Base-by-base conservation (phyloP, 2,113 vertebrate species). In the Etia nguti region DNA sequence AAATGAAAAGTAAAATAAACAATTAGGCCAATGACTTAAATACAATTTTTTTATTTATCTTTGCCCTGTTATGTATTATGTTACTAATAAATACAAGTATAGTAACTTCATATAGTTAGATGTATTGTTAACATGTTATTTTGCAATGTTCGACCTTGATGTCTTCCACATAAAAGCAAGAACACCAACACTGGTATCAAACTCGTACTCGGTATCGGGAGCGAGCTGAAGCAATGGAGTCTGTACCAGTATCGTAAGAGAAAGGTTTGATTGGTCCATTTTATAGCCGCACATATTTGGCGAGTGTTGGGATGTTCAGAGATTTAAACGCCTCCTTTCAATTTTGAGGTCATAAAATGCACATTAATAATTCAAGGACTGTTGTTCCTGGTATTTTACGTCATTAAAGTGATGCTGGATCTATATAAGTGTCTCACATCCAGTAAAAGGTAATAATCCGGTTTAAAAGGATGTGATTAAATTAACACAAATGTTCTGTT, bases 171-270 rank as follows among this genome's bases (percentile, higher is more conserved):
- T 4, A 26, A 70, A 41, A 68, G n/a, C 20, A n/a, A 68, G 62
- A 41, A 41, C n/a, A 43, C n/a, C 65, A 70, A 16, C 22, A 0
- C 41, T 75, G 70, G 41, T 4, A 3, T 46, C 41, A 48, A 10
- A 48, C 38, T 73, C 3, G 0, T 5, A 29, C 70, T 75, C 43
- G 0, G 43, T 4, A 48, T 48, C 41, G 1, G 24, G 41, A 29
- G 24, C 38, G 10, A 73, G 10, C 68, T 38, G 29, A 75, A 75
- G 70, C 15, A 0, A 29, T 20, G 10, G 10, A 29, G 29, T n/a
- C 43, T 20, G 43, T 1, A 3, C 10, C 70, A 11, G 70, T 20
- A 2, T 5, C 24, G 12, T 43, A 29, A 3, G 24, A 20, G 24
- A 75, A 75, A 48, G 2, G 15, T 48, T 48, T 11, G 70, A 48